Conservation (phyloP, 2,797 vertebrate genomes). For the Limnodromus scolopaceus region DNA sequence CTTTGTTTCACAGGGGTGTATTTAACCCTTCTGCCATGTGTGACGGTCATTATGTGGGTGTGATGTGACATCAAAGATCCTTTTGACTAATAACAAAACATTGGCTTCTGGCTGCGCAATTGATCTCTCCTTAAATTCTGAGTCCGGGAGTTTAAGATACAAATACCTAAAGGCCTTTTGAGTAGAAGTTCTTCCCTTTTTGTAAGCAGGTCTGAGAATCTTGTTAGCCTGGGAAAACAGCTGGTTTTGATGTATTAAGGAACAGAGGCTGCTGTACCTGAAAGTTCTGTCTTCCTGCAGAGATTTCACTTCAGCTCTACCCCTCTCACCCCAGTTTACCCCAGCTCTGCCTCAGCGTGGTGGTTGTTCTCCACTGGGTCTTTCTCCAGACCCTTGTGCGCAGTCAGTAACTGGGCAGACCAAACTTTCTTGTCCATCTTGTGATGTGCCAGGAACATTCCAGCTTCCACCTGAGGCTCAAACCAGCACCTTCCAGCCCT, state of each 20-base stretch:
- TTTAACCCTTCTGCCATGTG: constrained; percentile 4
- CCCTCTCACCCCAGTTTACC: background rate
- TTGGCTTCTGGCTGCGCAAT: background rate
- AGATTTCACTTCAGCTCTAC: background rate
- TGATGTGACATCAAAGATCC: background rate
- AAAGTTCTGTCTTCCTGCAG: background rate
- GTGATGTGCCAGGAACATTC: background rate
- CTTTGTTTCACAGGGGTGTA: background rate
- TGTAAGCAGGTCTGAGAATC: background rate
- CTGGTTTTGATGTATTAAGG: background rate
- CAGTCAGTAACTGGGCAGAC: background rate
- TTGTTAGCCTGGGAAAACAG: background rate
- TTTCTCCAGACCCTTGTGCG: background rate
- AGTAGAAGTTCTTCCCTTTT: background rate
- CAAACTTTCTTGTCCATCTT: background rate
- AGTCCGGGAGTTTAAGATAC: background rate
- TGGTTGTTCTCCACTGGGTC: background rate
- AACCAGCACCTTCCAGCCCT: background rate
- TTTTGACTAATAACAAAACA: background rate
- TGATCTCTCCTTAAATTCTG: background rate
- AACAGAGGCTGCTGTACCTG: background rate
- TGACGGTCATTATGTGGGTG: background rate
- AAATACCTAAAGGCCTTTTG: background rate
- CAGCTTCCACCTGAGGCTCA: background rate
- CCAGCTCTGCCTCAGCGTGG: accelerated